These are phyloP conservation scores for Desoria tigrina DNA, from an alignment of 2,888 invertebrate genomes.

Conservation along the genomic window DNA sequence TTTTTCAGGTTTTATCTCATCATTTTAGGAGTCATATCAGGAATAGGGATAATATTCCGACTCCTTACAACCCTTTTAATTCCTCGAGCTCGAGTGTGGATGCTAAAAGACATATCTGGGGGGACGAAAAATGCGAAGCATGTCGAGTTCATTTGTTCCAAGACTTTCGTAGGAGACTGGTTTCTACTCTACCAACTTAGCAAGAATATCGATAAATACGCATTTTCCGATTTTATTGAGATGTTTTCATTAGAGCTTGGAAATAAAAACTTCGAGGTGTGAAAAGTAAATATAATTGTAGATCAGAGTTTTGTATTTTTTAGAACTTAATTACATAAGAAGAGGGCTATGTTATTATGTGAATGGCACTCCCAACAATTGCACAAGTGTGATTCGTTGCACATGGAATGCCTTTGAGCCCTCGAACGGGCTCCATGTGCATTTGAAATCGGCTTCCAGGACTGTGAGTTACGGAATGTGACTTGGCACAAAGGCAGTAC, in stretches of 20 bases:
- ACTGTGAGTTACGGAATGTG: not conserved
- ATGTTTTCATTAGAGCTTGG: not conserved
- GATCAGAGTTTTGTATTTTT: no score
- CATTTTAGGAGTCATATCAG: conserved; percentile 14
- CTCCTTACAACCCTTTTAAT: conserved; percentile 1
- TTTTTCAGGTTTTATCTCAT: conserved; percentile 33
- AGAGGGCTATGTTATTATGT: conserved; percentile 24
- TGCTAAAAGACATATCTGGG: conserved; percentile 13
- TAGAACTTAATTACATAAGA: no score
- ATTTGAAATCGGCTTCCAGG: conserved; percentile 30
- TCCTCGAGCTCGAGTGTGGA: conserved; percentile 1
- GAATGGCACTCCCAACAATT: conserved; percentile 21
- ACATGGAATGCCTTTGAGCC: conserved; percentile 24
- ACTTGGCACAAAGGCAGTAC: conserved; percentile 36
- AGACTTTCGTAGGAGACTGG: conserved; percentile 29
- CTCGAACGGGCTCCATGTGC: conserved; percentile 16
- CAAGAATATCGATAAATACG: conserved; percentile 24
- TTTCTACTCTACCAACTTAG: conserved; percentile 32
- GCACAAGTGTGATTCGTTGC: conserved; percentile 36
- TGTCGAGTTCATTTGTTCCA: conserved; percentile 18
- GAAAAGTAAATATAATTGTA: no score
- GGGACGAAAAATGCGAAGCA: conserved; percentile 12
- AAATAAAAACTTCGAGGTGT: not conserved
- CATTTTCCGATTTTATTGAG: conserved; percentile 28
- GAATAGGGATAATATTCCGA: conserved; percentile 14